phyloP scores from a whole-genome alignment of 2,888 invertebrate genomes.

The Rhynchonema sp. region DNA sequence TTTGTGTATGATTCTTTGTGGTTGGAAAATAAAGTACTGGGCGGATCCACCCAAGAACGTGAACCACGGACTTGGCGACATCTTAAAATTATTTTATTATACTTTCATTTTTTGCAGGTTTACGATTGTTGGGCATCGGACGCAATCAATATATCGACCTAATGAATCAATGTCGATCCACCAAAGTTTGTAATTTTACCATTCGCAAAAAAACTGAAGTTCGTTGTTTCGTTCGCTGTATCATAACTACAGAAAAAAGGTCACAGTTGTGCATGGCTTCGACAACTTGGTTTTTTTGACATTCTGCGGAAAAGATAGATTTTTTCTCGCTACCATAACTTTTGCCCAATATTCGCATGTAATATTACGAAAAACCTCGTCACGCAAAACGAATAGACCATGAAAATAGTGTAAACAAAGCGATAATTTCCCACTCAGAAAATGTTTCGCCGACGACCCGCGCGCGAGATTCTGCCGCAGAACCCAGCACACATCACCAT shows the following conservation, averaged over 20 bases:
- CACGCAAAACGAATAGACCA: too few relatives aligned
- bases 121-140: slow-evolving; percentile 71
- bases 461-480: slow-evolving; percentile 53
- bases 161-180: slow-evolving; percentile 57
- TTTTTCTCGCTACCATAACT: too few relatives aligned
- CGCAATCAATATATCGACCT: slow-evolving; percentile 85
- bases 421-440: too few relatives aligned
- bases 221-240: neutral
- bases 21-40: neutral
- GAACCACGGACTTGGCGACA: too few relatives aligned
- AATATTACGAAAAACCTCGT: too few relatives aligned
- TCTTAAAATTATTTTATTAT: too few relatives aligned
- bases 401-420: too few relatives aligned
- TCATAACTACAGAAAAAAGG: neutral
- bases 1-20: neutral
- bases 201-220: neutral
- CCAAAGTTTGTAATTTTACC: slow-evolving; percentile 29
- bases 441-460: slow-evolving; percentile 47
- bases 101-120: slow-evolving; percentile 38
- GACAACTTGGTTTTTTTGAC: too few relatives aligned
- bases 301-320: too few relatives aligned
- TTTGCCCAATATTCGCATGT: too few relatives aligned
- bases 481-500: slow-evolving; percentile 55
- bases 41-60: too few relatives aligned
- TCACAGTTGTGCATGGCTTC: too few relatives aligned